These are phyloP conservation scores for Crotophaga sulcirostris DNA, from an alignment of 2,113 vertebrate species.

Conservation along the genomic window DNA sequence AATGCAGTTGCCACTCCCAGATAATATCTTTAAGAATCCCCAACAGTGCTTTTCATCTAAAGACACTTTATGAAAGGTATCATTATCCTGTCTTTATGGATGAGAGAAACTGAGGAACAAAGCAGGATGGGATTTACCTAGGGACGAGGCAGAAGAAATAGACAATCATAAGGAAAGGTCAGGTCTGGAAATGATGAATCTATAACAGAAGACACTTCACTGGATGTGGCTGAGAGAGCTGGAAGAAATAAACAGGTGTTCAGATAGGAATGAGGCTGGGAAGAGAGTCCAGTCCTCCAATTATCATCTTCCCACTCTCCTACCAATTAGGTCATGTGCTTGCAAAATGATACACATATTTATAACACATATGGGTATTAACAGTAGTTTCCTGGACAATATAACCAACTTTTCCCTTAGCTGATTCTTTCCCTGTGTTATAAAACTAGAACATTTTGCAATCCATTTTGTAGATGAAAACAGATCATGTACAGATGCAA, in stretches of 20 bases:
- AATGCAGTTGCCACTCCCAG: background rate
- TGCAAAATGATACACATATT: background rate
- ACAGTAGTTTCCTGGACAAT: background rate
- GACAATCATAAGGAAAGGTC: background rate
- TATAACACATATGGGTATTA: background rate
- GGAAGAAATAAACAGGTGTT: background rate
- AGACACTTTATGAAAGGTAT: background rate
- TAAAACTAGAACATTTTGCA: conserved; percentile 23
- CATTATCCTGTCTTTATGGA: background rate
- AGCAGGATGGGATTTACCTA: background rate
- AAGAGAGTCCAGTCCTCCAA: background rate
- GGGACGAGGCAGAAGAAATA: background rate
- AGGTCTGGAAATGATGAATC: background rate
- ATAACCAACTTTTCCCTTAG: background rate
- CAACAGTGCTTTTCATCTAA: background rate
- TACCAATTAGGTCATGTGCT: background rate
- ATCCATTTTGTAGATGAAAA: background rate
- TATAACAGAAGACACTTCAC: background rate
- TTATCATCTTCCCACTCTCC: background rate
- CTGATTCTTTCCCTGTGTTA: background rate
- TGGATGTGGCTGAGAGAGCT: background rate
- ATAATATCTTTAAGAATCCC: background rate
- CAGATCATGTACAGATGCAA: conserved; percentile 21
- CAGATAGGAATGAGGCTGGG: background rate
- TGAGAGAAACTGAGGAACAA: background rate